Percentiles rank a stretch among this genome's conserved stretches.
These are phyloP conservation scores for Dasyornis broadbenti DNA, from an alignment of 2,113 vertebrate genomes.

Conservation along the genomic window DNA sequence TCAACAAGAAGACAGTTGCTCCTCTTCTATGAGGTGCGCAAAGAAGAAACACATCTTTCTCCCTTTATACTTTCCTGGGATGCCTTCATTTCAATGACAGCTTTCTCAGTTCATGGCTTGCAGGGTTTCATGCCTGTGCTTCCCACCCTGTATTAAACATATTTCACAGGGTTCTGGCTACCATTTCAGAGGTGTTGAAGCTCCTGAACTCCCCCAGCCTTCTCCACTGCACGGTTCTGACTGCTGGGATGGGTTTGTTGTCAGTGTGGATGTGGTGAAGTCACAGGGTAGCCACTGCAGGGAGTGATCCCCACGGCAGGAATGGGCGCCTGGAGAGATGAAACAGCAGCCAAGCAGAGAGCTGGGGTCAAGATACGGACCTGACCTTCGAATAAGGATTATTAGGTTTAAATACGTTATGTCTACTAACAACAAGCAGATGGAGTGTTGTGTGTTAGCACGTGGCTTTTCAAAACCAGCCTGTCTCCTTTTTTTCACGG, in stretches of 20 bases:
- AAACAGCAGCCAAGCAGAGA: neutral
- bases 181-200: neutral
- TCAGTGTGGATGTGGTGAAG: accelerated
- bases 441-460: accelerated
- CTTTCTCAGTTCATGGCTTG: neutral
- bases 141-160: neutral
- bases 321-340: accelerated
- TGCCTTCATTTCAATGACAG: neutral
- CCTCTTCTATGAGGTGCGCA: neutral
- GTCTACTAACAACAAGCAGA: neutral
- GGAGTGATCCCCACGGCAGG: too few relatives aligned
- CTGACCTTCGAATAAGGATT: neutral
- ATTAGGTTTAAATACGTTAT: neutral
- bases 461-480: neutral
- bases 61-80: neutral
- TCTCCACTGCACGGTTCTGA: neutral
- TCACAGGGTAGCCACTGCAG: too few relatives aligned
- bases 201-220: neutral
- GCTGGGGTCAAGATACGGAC: accelerated
- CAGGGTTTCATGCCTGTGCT: neutral
- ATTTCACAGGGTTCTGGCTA: neutral
- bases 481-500: neutral
- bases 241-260: accelerated
- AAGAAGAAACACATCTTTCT: neutral
- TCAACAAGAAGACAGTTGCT: neutral